These are phyloP conservation scores for Chironomus striatipennis DNA, from an alignment of 1,140 invertebrate species.

Conservation along the genomic window DNA sequence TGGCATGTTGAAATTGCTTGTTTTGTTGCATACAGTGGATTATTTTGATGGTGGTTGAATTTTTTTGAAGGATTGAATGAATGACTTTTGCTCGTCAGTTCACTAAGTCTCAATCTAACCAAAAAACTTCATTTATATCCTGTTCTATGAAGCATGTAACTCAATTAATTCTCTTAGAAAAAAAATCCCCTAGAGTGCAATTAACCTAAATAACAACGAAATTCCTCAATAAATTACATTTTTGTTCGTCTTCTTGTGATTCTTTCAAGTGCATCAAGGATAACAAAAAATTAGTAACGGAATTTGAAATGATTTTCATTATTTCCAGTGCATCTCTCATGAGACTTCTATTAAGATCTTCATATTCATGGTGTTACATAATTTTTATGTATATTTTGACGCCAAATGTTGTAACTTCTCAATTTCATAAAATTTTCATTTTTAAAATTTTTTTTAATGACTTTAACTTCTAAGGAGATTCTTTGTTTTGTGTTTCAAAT, in stretches of 20 bases:
- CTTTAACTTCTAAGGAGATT: background rate
- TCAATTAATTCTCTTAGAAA: too few relatives aligned
- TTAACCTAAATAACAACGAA: background rate
- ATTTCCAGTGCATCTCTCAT: too few relatives aligned
- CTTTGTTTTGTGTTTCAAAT: too few relatives aligned
- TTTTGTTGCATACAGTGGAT: too few relatives aligned
- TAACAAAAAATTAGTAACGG: background rate
- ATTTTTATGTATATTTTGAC: conserved; percentile 10
- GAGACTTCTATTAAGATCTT: background rate
- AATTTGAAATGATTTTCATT: background rate
- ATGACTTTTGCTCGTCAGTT: too few relatives aligned
- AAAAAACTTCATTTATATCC: too few relatives aligned
- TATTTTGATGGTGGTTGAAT: too few relatives aligned
- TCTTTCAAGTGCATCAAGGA: background rate
- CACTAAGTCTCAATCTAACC: too few relatives aligned
- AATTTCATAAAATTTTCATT: background rate
- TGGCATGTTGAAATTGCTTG: background rate
- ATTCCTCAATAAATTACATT: too few relatives aligned
- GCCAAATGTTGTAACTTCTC: background rate
- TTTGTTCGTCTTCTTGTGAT: background rate
- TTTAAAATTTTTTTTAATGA: background rate
- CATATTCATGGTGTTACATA: background rate
- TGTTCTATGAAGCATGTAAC: too few relatives aligned
- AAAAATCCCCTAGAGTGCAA: background rate
- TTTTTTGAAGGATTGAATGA: too few relatives aligned